Base-by-base conservation (phyloP, 2,113 vertebrate genomes). In the Prietella phreatophila region DNA sequence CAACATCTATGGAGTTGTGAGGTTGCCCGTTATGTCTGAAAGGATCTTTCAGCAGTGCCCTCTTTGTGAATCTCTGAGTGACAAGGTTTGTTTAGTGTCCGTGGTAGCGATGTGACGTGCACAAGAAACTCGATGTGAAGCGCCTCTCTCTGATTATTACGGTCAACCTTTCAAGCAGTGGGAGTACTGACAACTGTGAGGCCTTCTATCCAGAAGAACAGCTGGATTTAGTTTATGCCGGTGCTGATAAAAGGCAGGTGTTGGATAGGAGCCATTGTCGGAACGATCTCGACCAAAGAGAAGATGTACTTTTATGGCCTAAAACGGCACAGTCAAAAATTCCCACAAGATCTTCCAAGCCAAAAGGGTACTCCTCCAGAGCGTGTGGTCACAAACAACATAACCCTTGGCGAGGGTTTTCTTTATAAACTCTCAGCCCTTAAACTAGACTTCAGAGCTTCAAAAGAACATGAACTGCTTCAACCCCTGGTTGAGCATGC, bases 401-500 rank as follows among this genome's bases (percentile, higher is more conserved):
- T 86, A 13, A 92, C 84, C 39, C 89, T 53, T 82, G 81, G 50
- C 3, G 81, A 47, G 85, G 91, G 15, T 90, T 91, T 11, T 87
- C 92, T 9, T 91, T 82, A n/a, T 91, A 94, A 90, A 94, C 90
- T 0, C 88, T 91, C n/a, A 92, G 92, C 42, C 91, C 90, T 4
- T 89, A 93, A 85, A 78, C 8, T 19, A 91, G 89, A 39, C 86
- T 91, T 10, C 71, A 87, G 76, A 94, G 91, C 89, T 94, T 95
- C 76, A 94, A 36, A 19, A 82, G 36, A 92, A 94, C 86, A 89
- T 94, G n/a, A 95, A 94, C 91, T 89, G 86, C 65, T 95, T 95
- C 20, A 95, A 94, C 86, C 92, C 89, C 82, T 93, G 94, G 0
- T 85, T 95, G 33, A 93, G 91, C 88, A 94, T 95, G 94, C 87